Base-by-base conservation (phyloP, 2,113 vertebrate genomes). In the Melanocharis versteri region DNA sequence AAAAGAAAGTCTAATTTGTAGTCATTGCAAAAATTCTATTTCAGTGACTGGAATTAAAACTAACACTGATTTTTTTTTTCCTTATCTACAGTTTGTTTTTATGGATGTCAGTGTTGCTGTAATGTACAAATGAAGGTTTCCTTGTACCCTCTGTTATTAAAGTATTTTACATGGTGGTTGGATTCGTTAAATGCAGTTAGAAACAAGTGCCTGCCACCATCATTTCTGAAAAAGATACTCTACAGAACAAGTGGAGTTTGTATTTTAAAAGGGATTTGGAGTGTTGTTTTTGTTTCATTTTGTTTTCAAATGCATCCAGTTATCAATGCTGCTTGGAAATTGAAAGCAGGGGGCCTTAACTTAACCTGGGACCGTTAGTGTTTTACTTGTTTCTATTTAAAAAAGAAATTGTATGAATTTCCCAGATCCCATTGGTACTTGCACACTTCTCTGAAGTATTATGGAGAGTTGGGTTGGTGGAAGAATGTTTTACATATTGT, bases 401-500 rank as follows among this genome's bases (percentile, higher is more conserved):
- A 75, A 81, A 75, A 92, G 19, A 95, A 96, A 96, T 85, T 95
- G 70, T 90, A 90, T 94, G 37, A 54, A 66, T 95, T 97, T 98
- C 95, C 96, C 88, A 97, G 88, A 97, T 91, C 69, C 82, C 87
- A 73, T 96, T 96, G 87, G 90, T 97, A 94, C 83, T 95, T 97
- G 97, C 93, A 97, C 94, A 80, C 83, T 94, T 97, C 83, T 92
- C 84, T 78, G 89, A 97, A 97, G 94, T 96, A 95, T 92, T 96
- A 94, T 88, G 85, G 95, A 94, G 69, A 87, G 79, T 94, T 95
- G 73, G 82, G 92, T 97, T 96, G 85, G 76, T 96, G 72, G 81
- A 95, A 95, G 84, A 97, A 97, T 97, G 94, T 97, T 98, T 97
- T 96, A 93, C 89, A 96, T 95, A 96, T 92, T 95, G 85, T 97